Evolutionary conservation across 2,113 vertebrate species (phyloP), one percentile per base, ranked within the genome.

Genomic region (Peromyscus leucopus): DNA sequence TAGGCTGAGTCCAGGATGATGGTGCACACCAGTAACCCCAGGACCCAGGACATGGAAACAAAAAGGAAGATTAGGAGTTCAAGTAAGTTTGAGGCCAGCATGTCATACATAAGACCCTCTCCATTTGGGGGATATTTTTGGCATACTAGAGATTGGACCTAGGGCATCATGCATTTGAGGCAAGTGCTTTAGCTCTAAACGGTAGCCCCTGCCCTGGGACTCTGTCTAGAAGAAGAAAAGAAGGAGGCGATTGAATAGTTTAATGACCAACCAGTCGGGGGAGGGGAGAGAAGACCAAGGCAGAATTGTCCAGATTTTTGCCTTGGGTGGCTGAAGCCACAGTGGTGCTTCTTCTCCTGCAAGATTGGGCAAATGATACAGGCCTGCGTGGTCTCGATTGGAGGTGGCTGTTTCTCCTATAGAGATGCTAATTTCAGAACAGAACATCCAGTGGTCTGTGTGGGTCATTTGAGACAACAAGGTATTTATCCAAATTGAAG

Each of bases 401-500:
- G 59, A 28, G 36, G 57, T 16, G 9, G 12, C n/a, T 72, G 55
- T 71, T 71, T 90, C 94, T 88, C 36, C 36, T 51, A 57, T 42
- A 28, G 0, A 59, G 59, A 79, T 57, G 83, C 55, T 69, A 95
- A 78, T 24, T 92, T 89, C 17, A 84, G 33, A 88, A 84, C 21
- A 84, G 33, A 86, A 86, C 83, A 28, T 71, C 55, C 59, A 95
- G 36, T 33, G 21, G 94, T 51, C 87, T 90, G 75, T 24, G 63
- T 26, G 7, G 88, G 59, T 15, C 19, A 21, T 90, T 86, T 59
- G 69, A 93, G 33, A 33, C 9, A 88, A 7, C 21, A 59, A 28
- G 51, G 7, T 59, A 10, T 57, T 57, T 96, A 80, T 94, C 71
- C 57, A 89, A 63, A 75, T 96, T 96, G 80, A 89, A 97, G 59